These are phyloP conservation scores for Polydesmus complanatus DNA, from an alignment of 2,888 invertebrate genomes.

Conservation along the genomic window DNA sequence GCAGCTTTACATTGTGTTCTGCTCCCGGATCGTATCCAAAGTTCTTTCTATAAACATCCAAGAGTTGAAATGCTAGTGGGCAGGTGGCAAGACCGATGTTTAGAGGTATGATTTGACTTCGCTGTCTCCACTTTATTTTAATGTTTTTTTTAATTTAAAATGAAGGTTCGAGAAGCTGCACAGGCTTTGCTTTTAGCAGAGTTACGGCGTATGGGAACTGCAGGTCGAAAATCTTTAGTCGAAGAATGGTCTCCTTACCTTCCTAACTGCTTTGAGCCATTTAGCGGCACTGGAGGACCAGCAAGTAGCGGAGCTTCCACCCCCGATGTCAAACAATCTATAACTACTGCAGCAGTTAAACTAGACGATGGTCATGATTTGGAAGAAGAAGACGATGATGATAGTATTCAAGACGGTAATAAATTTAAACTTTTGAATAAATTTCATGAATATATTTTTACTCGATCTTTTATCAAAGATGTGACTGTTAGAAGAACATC, in stretches of 20 bases:
- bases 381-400: conserved; percentile 49
- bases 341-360: conserved; percentile 3
- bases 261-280: conserved; percentile 50
- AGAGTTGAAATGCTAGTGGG: conserved; percentile 95
- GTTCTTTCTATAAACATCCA: conserved; percentile 70
- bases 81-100: conserved; percentile 96
- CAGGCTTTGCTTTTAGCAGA: conserved; percentile 91
- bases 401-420: conserved; percentile 17
- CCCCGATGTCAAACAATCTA: neutral
- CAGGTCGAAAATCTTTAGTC: conserved; percentile 80
- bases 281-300: conserved; percentile 12
- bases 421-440: neutral
- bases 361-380: conserved; percentile 39
- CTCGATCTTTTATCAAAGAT: too few species aligned
- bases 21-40: conserved; percentile 76
- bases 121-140: neutral
- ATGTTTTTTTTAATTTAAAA: neutral
- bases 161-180: conserved; percentile 72
- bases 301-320: neutral
- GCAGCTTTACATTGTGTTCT: conserved; percentile 93
- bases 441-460: neutral
- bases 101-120: conserved; percentile 52
- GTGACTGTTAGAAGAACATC: conserved; percentile 59
- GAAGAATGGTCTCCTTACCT: conserved; percentile 94
- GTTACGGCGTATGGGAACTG: conserved; percentile 69